phyloP scores from a whole-genome alignment of 53 echinoderm and acorn worm species.

The Mesocentrotus franciscanus region DNA sequence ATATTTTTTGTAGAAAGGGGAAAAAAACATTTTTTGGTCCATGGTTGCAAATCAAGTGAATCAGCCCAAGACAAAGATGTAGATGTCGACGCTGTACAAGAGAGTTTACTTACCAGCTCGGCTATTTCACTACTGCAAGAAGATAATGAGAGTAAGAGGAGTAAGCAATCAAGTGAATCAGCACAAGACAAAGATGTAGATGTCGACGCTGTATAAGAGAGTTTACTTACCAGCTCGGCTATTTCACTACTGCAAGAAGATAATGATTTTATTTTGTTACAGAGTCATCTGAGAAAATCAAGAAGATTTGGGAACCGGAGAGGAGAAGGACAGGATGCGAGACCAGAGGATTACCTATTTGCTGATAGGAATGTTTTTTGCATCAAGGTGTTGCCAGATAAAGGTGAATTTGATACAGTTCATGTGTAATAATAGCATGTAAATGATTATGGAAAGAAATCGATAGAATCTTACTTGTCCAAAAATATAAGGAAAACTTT shows the following conservation, averaged over 20 bases:
- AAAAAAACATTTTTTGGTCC: too few relatives aligned
- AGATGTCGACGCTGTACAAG: slow-evolving; percentile 31
- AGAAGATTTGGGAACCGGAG: slow-evolving; percentile 40
- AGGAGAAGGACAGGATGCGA: slow-evolving; percentile 57
- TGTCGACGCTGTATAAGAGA: slow-evolving; percentile 12
- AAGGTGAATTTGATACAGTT: slow-evolving; percentile 49
- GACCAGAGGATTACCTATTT: slow-evolving; percentile 54
- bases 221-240: background rate
- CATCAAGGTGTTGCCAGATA: slow-evolving; percentile 53
- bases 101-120: slow-evolving; percentile 3
- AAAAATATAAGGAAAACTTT: slow-evolving; percentile 26
- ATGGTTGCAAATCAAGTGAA: slow-evolving; percentile 6
- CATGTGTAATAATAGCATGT: slow-evolving; percentile 38
- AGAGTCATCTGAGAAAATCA: slow-evolving; percentile 47
- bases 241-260: slow-evolving; percentile 8
- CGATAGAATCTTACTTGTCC: background rate
- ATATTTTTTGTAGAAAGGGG: too few relatives aligned
- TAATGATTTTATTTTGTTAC: slow-evolving; percentile 39
- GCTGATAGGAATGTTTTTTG: slow-evolving; percentile 32
- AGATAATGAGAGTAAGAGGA: slow-evolving; percentile 6
- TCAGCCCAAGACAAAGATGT: slow-evolving; percentile 35
- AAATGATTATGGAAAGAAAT: slow-evolving; percentile 13
- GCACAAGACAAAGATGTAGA: slow-evolving; percentile 21
- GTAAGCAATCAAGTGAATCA: slow-evolving; percentile 8
- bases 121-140: slow-evolving; percentile 16